Conservation (phyloP, 2,888 invertebrate species). For the Muschampia staudingeri region DNA sequence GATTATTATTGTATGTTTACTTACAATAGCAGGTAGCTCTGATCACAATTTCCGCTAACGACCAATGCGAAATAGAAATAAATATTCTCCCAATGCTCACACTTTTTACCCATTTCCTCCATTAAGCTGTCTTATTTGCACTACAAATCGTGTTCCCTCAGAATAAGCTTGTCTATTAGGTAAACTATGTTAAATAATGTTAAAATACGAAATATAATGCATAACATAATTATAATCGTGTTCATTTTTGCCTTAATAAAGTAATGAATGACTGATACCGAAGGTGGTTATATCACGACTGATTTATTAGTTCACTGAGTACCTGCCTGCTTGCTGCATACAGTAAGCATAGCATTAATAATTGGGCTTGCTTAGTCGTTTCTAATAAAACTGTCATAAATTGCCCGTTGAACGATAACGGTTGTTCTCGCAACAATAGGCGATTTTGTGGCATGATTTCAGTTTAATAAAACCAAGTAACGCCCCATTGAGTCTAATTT, state of each 20-base stretch:
- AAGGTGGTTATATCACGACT: constrained; percentile 69
- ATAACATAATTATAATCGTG: constrained; percentile 68
- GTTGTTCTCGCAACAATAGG: constrained; percentile 68
- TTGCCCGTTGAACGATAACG: constrained; percentile 69
- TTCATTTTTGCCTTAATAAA: constrained; percentile 72
- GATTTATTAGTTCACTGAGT: constrained; percentile 69
- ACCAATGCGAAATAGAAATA: constrained; percentile 28
- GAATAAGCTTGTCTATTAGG: constrained; percentile 12
- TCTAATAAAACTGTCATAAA: constrained; percentile 76
- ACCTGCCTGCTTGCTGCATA: constrained; percentile 68
- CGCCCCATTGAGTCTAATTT: constrained; percentile 16
- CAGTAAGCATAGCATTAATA: constrained; percentile 66
- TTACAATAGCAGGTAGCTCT: not conserved
- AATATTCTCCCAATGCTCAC: constrained; percentile 14
- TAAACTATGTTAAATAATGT: too few relatives aligned
- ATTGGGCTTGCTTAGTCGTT: constrained; percentile 71
- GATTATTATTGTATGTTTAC: not conserved
- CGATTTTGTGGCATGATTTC: constrained; percentile 64
- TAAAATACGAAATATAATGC: constrained; percentile 10
- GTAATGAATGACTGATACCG: constrained; percentile 65
- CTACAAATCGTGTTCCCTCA: constrained; percentile 15
- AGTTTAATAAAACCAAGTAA: constrained; percentile 35
- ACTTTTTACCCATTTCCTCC: constrained; percentile 27
- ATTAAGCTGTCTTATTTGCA: constrained; percentile 26
- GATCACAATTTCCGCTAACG: constrained; percentile 22